A percentile compares a stretch with the other conserved stretches of the same genome.
Conservation (phyloP, 2,113 vertebrate genomes). For the Malurus elegans region DNA sequence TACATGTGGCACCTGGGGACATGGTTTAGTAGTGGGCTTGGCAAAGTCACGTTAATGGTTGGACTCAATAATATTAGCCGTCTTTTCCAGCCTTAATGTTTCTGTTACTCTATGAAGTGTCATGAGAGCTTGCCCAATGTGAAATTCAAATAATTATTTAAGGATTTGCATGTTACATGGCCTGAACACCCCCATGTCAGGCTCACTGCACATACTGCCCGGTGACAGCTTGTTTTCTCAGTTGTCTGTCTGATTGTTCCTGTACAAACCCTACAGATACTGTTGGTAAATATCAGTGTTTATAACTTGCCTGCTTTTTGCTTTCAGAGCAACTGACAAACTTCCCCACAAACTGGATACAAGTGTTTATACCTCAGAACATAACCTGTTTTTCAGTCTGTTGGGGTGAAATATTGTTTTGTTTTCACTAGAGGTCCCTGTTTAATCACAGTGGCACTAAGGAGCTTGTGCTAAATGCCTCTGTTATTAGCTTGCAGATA, state of each 20-base stretch:
- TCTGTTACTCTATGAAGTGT: no score
- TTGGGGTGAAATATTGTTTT: not conserved
- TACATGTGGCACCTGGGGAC: not conserved
- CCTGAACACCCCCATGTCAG: not conserved
- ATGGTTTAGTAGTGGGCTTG: not conserved
- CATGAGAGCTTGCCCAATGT: fast-evolving
- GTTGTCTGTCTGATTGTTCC: not conserved
- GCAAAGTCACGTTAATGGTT: not conserved
- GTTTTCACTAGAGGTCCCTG: slow-evolving; percentile 66
- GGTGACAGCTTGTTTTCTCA: not conserved
- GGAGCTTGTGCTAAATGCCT: not conserved
- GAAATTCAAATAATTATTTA: not conserved
- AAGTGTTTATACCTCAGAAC: not conserved
- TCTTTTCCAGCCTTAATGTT: not conserved
- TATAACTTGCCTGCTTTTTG: not conserved
- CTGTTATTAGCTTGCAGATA: slow-evolving; percentile 82
- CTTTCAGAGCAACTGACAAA: not conserved
- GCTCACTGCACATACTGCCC: fast-evolving
- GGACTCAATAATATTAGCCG: not conserved
- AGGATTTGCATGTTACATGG: not conserved
- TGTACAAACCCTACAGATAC: no score
- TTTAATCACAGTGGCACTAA: not conserved
- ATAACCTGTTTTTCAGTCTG: not conserved
- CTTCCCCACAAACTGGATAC: not conserved
- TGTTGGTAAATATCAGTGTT: not conserved